A percentile compares a stretch with the other conserved stretches of the same genome.
Evolutionary conservation across 2,113 vertebrate species (phyloP).

Genomic region (Apistogramma diplotaenia): DNA sequence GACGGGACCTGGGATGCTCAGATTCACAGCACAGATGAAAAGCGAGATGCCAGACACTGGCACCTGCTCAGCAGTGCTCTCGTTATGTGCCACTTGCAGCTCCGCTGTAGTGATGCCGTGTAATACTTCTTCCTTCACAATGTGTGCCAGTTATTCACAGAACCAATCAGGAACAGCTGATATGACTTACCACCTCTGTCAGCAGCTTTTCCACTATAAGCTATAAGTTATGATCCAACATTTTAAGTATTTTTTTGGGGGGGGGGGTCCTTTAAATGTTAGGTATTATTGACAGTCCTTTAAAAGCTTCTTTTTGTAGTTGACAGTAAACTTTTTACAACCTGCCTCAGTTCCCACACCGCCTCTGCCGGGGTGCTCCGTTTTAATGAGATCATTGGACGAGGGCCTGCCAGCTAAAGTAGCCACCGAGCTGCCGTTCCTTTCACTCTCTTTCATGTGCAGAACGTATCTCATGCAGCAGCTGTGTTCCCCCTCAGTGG

Average conservation of each 20-base stretch:
- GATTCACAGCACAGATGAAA: no score
- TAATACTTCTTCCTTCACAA: no score
- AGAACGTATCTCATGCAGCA: slow-evolving; percentile 22
- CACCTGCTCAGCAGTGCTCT: no score
- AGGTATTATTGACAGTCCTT: accelerated
- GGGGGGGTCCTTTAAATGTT: background rate
- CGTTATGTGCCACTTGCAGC: background rate
- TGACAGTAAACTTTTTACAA: background rate
- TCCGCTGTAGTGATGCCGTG: background rate
- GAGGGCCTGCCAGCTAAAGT: slow-evolving; percentile 12
- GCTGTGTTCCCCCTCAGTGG: slow-evolving; percentile 38
- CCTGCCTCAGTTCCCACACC: background rate
- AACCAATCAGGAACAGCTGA: background rate
- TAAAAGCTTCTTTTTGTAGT: background rate
- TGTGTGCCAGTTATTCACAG: no score
- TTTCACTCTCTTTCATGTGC: slow-evolving; percentile 8
- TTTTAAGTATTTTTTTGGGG: background rate
- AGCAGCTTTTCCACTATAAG: background rate
- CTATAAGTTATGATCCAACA: background rate
- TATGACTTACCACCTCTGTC: no score
- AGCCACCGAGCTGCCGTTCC: slow-evolving; percentile 6
- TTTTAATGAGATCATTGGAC: slow-evolving; percentile 27
- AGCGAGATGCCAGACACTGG: no score
- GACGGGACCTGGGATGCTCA: no score
- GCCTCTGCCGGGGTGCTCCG: background rate